A percentile compares a stretch with the other conserved stretches of the same genome.
Evolutionary conservation across 1,140 invertebrate species (phyloP).

Genomic region (Tetraneura akinire): DNA sequence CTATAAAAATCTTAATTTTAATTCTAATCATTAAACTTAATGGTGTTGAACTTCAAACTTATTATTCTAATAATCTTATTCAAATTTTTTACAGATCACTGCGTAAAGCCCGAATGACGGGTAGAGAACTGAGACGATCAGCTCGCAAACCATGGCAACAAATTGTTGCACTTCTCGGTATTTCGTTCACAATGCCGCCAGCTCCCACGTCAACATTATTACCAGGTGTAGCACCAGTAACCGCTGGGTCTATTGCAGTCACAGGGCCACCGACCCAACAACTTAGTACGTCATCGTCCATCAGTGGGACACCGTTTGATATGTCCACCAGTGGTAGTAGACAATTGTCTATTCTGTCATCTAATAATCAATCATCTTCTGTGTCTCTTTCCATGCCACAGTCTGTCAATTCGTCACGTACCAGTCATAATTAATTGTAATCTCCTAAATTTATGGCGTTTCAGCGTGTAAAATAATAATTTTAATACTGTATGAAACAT

Average conservation of each 20-base stretch:
- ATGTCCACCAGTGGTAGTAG: neutral
- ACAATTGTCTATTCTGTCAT: neutral
- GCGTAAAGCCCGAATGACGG: conserved; percentile 65
- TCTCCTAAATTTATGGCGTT: neutral
- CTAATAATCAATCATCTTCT: conserved; percentile 5
- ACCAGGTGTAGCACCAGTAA: neutral
- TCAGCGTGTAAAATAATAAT: neutral
- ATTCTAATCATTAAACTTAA: no score
- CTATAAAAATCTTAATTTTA: no score
- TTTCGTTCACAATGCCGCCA: conserved; percentile 2
- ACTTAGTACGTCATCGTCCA: neutral
- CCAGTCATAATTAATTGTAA: conserved; percentile 27
- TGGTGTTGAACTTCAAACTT: no score
- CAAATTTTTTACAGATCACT: neutral
- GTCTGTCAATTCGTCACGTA: neutral
- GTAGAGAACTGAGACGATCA: conserved; percentile 79
- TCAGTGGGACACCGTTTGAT: neutral
- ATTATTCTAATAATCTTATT: no score
- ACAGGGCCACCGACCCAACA: neutral
- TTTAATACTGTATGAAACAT: neutral
- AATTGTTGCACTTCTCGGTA: conserved; percentile 13
- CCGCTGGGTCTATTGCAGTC: neutral
- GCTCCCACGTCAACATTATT: neutral
- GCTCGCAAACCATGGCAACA: conserved; percentile 86
- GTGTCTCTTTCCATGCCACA: neutral